Evolutionary conservation across 1,140 invertebrate genomes (phyloP), one percentile per base, ranked within the genome.

Genomic region (Kradibia gibbosae): DNA sequence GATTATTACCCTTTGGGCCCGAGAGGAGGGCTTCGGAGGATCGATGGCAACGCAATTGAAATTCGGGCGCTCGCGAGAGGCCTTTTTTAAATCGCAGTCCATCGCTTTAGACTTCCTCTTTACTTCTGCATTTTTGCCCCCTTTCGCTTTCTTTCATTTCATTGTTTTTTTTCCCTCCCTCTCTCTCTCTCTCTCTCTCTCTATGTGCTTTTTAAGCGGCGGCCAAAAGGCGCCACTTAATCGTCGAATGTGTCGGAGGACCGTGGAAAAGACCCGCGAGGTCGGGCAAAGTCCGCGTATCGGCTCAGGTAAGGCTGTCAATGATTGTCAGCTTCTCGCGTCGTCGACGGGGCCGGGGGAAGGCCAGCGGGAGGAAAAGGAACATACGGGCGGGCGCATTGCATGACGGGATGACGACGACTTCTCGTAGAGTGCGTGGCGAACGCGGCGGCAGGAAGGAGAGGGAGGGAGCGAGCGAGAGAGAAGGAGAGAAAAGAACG

Each of bases 391-490:
- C 22, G 55, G 79, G 78, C 84, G 86, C 87, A 82, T 84, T 87
- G 88, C 86, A 88, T 83, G 86, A 80, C 76, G 87, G 87, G 85
- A 83, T 50, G 73, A 55, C 75, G 82, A 71, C 20, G 50, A 73
- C 48, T 39, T 15, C 20, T 67, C 20, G 62, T 67, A 67, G 62
- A 67, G 62, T 39, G 62, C 62, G 62, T 67, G 28, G 71, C 45
- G 71, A 53, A 45, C 71, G 71, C 48, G 81, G 84, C 81, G 83
- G 73, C 17, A 8, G 82, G 84, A 85, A 88, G 83, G 80, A 83
- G 83, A 85, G 83, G 50, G 70, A 73, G 70, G 22, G 34, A 60
- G 17, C 8, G 77, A 78, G 50, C 48, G 15, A 78, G 55, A 77
- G 76, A 71, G 81, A 80, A 80, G 84, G 82, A 73, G 87, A 83